A percentile compares a stretch with the other conserved stretches of the same genome.
Evolutionary conservation across 2,888 invertebrate species (phyloP).

Genomic region (Arrhopalites spinosus): DNA sequence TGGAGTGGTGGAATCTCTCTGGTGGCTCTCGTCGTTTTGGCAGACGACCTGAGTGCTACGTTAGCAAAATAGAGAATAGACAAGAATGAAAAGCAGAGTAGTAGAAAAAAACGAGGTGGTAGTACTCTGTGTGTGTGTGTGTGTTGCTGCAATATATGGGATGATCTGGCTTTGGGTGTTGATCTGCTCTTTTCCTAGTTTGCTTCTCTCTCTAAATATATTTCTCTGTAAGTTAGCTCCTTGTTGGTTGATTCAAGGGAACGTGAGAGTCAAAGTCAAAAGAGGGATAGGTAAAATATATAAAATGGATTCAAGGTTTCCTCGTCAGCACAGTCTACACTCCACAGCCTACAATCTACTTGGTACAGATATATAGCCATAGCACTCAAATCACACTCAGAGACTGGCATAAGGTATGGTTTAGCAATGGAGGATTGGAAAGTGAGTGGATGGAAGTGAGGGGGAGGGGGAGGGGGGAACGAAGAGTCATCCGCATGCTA

Average conservation of each 20-base stretch:
- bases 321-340: background rate
- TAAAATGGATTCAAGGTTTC: constrained; percentile 11
- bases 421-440: background rate
- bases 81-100: constrained; percentile 24
- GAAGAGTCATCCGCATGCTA: constrained; percentile 28
- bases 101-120: constrained; percentile 19
- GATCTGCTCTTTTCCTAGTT: background rate
- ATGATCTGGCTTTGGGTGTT: background rate
- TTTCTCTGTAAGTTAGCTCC: background rate
- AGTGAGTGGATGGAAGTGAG: background rate
- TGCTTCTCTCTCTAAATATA: background rate
- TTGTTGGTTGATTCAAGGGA: background rate
- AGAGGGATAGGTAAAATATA: constrained; percentile 3
- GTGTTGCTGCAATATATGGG: background rate
- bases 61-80: constrained; percentile 37
- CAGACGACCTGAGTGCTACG: constrained; percentile 33
- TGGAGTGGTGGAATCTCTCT: constrained; percentile 34
- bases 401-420: background rate
- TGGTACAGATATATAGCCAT: too few species aligned
- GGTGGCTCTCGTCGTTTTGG: constrained; percentile 11
- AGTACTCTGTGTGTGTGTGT: constrained; percentile 14
- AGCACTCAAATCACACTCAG: background rate
- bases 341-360: background rate
- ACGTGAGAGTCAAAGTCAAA: background rate
- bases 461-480: background rate